Evolutionary conservation across 2,888 invertebrate genomes (phyloP), one percentile per base, ranked within the genome.

Genomic region (Ectemnius cavifrons): DNA sequence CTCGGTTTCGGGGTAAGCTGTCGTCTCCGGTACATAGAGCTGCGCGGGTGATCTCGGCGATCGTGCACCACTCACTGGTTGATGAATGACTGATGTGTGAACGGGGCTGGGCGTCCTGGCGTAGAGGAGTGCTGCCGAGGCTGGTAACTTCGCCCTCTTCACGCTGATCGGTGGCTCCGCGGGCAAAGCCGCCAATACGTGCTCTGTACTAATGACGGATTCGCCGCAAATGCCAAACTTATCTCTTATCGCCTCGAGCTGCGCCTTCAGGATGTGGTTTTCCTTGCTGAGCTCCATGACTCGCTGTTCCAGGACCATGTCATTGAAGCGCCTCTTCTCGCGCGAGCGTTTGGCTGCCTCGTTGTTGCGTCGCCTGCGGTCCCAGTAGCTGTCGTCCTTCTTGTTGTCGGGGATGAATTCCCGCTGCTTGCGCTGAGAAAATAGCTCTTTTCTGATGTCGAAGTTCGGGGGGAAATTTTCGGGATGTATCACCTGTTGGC

Each of bases 361-460:
- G 91, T 99, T 99, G 92, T 99, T 99, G 73, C 98, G 94, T 78
- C 98, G 93, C 71, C 99, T 93, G 71, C 98, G 94, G 91, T 98
- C 98, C 99, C 99, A 99, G 91, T 99, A 99, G 88, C 96, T 97
- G 86, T 98, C 97, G 88, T 99, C 98, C 90, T 99, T 99, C 91
- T 98, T 98, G 91, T 94, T 97, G 90, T 98, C 98, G 0, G 98
- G 98, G 78, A 98, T 98, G 91, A 99, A 98, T 91, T 98, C 98
- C 14, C 99, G 93, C 89, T 98, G 98, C 89, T 98, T 98, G 86
- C 98, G 94, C 87, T 97, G 96, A 1, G 96, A 96, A 91, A 97
- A 96, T 87, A 97, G 93, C 81, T 97, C 97, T 88, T 97, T 97
- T 82, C 96, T 94, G 81, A 92, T 78, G 89, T 92, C 85, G 87